Evolutionary conservation across 2,797 vertebrate species (phyloP).

Genomic region (Notoglanidium macrostoma): DNA sequence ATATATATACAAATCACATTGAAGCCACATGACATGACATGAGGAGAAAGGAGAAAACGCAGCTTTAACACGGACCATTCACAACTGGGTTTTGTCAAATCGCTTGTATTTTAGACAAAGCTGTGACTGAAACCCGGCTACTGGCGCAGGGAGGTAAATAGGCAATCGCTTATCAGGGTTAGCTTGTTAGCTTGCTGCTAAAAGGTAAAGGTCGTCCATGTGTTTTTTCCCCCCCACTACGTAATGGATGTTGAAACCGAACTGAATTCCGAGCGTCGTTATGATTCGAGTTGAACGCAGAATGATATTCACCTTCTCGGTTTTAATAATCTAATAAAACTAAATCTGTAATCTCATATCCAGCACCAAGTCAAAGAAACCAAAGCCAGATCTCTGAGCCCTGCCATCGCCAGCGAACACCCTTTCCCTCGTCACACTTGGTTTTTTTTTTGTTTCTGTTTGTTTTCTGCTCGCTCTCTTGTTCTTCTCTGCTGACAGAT

Average conservation of each 20-base stretch:
- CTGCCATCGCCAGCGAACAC: not conserved
- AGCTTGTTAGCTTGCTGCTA: not conserved
- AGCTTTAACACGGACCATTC: too few relatives aligned
- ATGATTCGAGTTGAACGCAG: not conserved
- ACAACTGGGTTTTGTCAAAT: not conserved
- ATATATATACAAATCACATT: too few relatives aligned
- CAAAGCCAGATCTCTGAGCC: not conserved
- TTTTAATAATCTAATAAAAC: not conserved
- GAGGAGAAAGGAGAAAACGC: too few relatives aligned
- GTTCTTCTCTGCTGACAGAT: constrained; percentile 65
- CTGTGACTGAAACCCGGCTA: too few relatives aligned
- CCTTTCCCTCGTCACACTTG: constrained; percentile 23
- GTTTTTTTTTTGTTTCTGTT: constrained; percentile 30
- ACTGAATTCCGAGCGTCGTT: too few relatives aligned
- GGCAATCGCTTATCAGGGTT: not conserved
- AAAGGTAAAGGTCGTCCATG: not conserved
- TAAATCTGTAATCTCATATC: not conserved
- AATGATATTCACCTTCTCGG: not conserved
- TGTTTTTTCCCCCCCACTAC: not conserved
- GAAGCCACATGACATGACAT: too few relatives aligned
- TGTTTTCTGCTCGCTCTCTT: constrained; percentile 41
- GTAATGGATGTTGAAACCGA: not conserved
- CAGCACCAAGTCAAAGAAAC: not conserved
- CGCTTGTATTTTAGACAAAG: too few relatives aligned
- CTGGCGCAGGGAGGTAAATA: not conserved